Percentiles rank a stretch among this genome's conserved stretches.
phyloP scores from a whole-genome alignment of 2,888 invertebrate genomes.

The Conistra vaccinii region DNA sequence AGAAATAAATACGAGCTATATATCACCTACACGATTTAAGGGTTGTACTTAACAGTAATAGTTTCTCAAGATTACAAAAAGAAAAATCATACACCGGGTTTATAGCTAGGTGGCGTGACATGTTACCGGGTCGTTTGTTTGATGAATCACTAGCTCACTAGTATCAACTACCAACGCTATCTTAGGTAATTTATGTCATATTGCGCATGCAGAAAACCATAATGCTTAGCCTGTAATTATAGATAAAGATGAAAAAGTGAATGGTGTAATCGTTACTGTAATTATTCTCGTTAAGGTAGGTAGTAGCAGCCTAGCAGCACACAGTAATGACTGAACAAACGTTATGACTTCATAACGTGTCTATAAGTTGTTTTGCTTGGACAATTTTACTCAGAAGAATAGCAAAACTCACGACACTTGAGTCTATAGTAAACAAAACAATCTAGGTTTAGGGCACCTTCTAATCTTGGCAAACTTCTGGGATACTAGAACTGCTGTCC shows the following conservation, averaged over 20 bases:
- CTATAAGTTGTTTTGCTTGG: background rate
- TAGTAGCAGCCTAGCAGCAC: background rate
- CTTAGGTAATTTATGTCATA: constrained; percentile 65
- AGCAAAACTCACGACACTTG: background rate
- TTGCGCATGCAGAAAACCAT: constrained; percentile 57
- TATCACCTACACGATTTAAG: constrained; percentile 41
- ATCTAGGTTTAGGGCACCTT: background rate
- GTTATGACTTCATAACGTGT: constrained; percentile 11
- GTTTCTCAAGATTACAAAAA: constrained; percentile 37
- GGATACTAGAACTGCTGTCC: background rate
- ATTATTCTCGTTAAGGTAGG: constrained; percentile 31
- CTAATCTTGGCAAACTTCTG: background rate
- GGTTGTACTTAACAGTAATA: constrained; percentile 43
- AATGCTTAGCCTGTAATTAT: constrained; percentile 55
- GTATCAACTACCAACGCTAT: constrained; percentile 40
- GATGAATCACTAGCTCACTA: constrained; percentile 61
- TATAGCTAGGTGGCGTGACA: constrained; percentile 64
- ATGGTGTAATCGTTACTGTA: constrained; percentile 46
- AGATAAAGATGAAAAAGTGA: constrained; percentile 59
- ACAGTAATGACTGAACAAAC: constrained; percentile 5
- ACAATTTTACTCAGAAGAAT: background rate
- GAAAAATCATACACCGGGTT: constrained; percentile 16
- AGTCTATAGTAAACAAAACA: background rate
- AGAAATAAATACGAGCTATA: constrained; percentile 33
- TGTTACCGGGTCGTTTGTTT: constrained; percentile 58